Conservation (phyloP, 2,888 invertebrate species). For the Apodemia mormo region DNA sequence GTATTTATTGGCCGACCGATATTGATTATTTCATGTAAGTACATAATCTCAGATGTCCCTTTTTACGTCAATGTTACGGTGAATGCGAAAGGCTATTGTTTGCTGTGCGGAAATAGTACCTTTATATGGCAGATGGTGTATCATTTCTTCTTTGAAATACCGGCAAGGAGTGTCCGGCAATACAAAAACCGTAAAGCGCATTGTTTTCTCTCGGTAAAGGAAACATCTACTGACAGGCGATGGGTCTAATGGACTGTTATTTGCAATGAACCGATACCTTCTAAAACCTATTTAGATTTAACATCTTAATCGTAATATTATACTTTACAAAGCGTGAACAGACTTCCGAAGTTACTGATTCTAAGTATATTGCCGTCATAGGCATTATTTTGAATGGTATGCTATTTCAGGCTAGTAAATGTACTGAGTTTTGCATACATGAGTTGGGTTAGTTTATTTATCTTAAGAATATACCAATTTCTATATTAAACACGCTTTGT, state of each 20-base stretch:
- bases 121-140: conserved; percentile 50
- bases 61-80: conserved; percentile 8
- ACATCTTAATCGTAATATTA: conserved; percentile 5
- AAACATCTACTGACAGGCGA: conserved; percentile 62
- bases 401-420: background rate
- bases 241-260: conserved; percentile 66
- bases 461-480: background rate
- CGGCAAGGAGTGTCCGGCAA: conserved; percentile 56
- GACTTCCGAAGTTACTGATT: background rate
- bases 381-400: background rate
- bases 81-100: conserved; percentile 47
- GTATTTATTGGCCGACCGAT: too few species aligned
- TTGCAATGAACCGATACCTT: conserved; percentile 59
- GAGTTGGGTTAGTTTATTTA: background rate
- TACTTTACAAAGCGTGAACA: background rate
- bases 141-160: conserved; percentile 57
- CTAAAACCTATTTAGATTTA: conserved; percentile 7
- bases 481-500: too few species aligned
- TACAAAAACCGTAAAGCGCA: conserved; percentile 69
- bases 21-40: background rate
- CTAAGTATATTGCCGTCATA: background rate
- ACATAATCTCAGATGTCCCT: background rate
- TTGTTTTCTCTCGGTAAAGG: conserved; percentile 64
- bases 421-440: background rate
- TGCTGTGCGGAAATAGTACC: conserved; percentile 46